Evolutionary conservation across 2,888 invertebrate species (phyloP), one percentile per base, ranked within the genome.

Genomic region (Drosophila anomalata): DNA sequence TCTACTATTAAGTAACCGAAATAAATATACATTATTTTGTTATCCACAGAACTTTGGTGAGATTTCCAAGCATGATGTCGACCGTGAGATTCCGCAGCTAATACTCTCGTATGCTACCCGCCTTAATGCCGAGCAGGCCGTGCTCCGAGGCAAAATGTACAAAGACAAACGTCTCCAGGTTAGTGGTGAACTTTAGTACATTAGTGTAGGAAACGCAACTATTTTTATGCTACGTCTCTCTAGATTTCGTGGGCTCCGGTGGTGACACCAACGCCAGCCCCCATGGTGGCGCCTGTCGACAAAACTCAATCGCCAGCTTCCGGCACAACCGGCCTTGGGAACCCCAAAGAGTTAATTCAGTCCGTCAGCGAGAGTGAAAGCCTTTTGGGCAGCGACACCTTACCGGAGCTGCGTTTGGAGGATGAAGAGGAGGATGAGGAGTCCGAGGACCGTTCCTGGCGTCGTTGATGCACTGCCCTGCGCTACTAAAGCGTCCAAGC

Each of bases 341-440:
- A 77, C 44, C 75, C 84, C 0, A 85, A 85, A 48, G 87, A 84
- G 36, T 52, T 85, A 31, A 67, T 77, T 9, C 87, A 85, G 42
- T 88, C 79, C 50, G 79, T 88, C n/a, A 87, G 78, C 69, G 89
- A 90, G 68, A 87, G 78, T 69, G 89, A 90, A 69, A 77, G 79
- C 29, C 75, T 84, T 92, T 81, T 85, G 58, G 89, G 90, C 52
- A 89, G 79, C 48, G 91, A 91, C 65, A 89, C 89, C 47, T 76
- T 93, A 58, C 94, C 95, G 77, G 94, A 96, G 86, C 92, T 95
- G 57, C 93, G 96, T 20, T 93, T 97, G 11, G 96, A 96, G 82
- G 96, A 95, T 82, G 95, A 95, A 79, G 96, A 97, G 87, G 97
- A 97, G 71, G 97, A 97, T 53, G 97, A 97, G 47, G 95, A 95